These are phyloP conservation scores for Leptopilina drosophilae DNA, from an alignment of 2,888 invertebrate genomes.

Conservation along the genomic window DNA sequence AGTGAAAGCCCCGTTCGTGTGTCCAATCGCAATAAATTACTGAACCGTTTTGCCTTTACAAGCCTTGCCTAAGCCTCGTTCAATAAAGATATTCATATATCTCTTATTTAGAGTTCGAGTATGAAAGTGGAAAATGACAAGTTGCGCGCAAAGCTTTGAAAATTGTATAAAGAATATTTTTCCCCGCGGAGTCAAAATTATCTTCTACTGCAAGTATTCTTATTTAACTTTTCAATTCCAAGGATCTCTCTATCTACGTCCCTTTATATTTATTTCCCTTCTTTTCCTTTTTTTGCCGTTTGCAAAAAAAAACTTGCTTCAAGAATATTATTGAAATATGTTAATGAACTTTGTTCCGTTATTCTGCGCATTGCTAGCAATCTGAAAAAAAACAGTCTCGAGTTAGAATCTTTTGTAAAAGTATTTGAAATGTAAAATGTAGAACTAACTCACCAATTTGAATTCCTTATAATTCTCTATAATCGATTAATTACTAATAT, in stretches of 20 bases:
- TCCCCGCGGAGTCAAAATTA: background rate
- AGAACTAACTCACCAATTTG: background rate
- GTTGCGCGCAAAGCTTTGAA: background rate
- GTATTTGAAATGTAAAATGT: too few species aligned
- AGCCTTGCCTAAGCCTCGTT: conserved; percentile 3
- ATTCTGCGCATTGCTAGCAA: background rate
- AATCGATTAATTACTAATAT: too few species aligned
- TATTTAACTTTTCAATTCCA: background rate
- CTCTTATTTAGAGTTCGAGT: background rate
- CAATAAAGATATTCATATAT: background rate
- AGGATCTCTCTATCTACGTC: background rate
- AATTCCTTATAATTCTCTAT: too few species aligned
- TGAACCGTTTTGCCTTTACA: conserved; percentile 44
- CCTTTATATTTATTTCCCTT: too few species aligned
- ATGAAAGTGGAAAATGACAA: conserved; percentile 22
- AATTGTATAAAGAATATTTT: background rate
- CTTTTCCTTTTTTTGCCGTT: background rate
- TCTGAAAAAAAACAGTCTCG: background rate
- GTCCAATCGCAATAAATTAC: conserved; percentile 37
- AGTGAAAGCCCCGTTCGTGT: conserved; percentile 49
- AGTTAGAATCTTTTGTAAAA: background rate
- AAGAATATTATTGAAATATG: conserved; percentile 41
- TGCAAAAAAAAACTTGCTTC: background rate
- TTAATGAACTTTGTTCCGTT: conserved; percentile 28
- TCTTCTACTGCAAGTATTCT: background rate